These are phyloP conservation scores for Alviniconcha strummeri DNA, from an alignment of 2,888 invertebrate species.

Conservation along the genomic window DNA sequence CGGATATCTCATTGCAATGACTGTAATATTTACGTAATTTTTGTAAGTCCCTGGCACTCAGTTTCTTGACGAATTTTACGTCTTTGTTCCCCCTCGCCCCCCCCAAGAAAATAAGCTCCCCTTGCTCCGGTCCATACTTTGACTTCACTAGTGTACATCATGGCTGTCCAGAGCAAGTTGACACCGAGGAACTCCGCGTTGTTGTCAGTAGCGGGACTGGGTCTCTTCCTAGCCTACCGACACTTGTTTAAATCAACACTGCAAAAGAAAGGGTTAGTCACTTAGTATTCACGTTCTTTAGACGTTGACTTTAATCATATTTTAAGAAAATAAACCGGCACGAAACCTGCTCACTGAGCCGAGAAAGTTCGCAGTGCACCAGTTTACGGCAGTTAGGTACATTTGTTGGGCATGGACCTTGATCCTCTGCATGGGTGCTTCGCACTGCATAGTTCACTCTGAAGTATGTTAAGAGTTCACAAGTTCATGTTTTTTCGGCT, in stretches of 20 bases:
- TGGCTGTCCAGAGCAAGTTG: constrained; percentile 65
- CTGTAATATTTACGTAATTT: no score
- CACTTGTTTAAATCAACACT: constrained; percentile 44
- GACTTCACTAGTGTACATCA: constrained; percentile 38
- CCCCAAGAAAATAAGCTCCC: no score
- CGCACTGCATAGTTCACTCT: no score
- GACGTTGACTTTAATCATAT: neutral
- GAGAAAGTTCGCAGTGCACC: no score
- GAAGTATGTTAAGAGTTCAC: no score
- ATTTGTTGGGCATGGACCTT: constrained; percentile 15
- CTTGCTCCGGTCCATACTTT: neutral
- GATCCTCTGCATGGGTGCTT: neutral
- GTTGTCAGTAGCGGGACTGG: constrained; percentile 60
- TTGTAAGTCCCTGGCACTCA: no score
- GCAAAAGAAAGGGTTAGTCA: constrained; percentile 39
- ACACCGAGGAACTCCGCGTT: constrained; percentile 66
- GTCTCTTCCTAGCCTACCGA: constrained; percentile 55
- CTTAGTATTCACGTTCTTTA: neutral
- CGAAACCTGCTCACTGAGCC: no score
- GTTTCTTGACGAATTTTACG: no score
- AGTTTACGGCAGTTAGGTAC: no score
- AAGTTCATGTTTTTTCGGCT: no score
- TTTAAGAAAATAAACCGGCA: neutral
- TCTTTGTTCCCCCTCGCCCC: no score
- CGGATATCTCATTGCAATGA: no score